Evolutionary conservation across 2,888 invertebrate genomes (phyloP).

Genomic region (Ashinkailepas kermadecensis): DNA sequence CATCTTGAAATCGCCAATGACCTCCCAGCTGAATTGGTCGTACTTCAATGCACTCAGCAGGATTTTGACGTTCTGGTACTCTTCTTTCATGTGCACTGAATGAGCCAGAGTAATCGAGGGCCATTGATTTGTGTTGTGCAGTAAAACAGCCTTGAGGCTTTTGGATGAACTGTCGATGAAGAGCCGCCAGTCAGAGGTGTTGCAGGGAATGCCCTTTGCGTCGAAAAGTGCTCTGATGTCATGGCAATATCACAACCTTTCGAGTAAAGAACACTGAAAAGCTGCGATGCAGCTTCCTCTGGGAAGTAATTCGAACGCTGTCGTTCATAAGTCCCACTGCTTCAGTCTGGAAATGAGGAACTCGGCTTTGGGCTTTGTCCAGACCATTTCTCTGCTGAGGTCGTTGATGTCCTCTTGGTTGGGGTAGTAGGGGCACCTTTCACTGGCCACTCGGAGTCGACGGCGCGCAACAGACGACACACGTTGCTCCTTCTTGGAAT

Average conservation of each 20-base stretch:
- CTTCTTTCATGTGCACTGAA: slow-evolving; percentile 37
- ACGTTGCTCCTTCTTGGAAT: too few species aligned
- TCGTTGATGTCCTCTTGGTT: slow-evolving; percentile 14
- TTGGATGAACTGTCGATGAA: too few species aligned
- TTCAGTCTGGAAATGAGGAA: too few species aligned
- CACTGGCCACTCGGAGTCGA: too few species aligned
- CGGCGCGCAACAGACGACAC: too few species aligned
- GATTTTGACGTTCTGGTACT: slow-evolving; percentile 37
- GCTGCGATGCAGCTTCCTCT: background rate
- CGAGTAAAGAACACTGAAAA: slow-evolving; percentile 10
- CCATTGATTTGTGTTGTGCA: too few species aligned
- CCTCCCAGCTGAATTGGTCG: slow-evolving; percentile 34
- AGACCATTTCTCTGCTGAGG: too few species aligned
- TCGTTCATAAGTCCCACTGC: too few species aligned
- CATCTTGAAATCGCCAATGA: slow-evolving; percentile 36
- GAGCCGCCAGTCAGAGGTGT: too few species aligned
- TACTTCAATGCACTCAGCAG: slow-evolving; percentile 27
- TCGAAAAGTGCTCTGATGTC: background rate
- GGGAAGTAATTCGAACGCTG: background rate
- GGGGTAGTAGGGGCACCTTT: background rate
- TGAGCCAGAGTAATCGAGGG: slow-evolving; percentile 39
- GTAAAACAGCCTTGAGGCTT: too few species aligned
- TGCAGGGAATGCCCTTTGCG: background rate
- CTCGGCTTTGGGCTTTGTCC: too few species aligned
- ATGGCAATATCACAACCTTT: slow-evolving; percentile 15